phyloP scores from a whole-genome alignment of 2,888 invertebrate genomes.

The Psococerastis gibbosa region DNA sequence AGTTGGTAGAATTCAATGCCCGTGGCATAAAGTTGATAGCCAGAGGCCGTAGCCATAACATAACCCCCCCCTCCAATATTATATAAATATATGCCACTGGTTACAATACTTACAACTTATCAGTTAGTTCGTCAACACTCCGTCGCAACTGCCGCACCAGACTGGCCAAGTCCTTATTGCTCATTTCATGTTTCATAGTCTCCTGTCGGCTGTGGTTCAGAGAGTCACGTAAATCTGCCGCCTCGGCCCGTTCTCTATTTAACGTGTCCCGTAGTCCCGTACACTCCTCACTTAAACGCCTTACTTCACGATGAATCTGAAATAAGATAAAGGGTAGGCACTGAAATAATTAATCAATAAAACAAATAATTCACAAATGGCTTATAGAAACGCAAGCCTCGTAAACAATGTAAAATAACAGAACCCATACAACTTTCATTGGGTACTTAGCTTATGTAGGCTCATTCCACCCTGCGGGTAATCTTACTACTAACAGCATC shows the following conservation, averaged over 20 bases:
- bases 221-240: constrained; percentile 35
- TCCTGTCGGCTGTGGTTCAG: constrained; percentile 36
- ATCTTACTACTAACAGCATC: no score
- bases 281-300: constrained; percentile 28
- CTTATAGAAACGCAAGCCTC: no score
- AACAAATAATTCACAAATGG: no score
- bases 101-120: constrained; percentile 30
- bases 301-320: constrained; percentile 32
- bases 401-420: no score
- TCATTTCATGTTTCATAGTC: constrained; percentile 38
- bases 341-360: not conserved
- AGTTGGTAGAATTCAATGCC: no score
- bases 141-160: constrained; percentile 38
- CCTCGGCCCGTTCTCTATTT: constrained; percentile 28
- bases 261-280: constrained; percentile 26
- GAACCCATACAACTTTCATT: no score
- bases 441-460: no score
- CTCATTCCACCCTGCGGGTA: no score
- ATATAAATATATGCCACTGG: no score
- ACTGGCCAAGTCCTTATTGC: constrained; percentile 41
- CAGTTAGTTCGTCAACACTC: constrained; percentile 31
- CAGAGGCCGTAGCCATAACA: no score
- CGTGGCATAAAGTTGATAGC: no score
- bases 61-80: no score
- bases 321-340: constrained; percentile 14